phyloP scores from a whole-genome alignment of 2,888 invertebrate species.

The Ophioninae sp. region DNA sequence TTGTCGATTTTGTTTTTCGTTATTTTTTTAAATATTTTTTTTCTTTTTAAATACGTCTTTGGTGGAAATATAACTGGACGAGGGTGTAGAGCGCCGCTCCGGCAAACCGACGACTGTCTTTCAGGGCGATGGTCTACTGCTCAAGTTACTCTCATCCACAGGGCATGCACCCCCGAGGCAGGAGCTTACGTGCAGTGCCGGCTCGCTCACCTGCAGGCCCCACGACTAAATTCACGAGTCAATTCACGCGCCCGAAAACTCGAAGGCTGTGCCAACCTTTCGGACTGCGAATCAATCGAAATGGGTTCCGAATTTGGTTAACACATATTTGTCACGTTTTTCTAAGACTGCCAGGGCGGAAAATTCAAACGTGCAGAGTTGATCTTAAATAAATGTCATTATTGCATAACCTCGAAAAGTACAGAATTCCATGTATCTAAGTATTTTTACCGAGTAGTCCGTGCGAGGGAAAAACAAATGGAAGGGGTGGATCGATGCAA shows the following conservation, averaged over 20 bases:
- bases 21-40: slow-evolving; percentile 1
- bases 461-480: too few relatives aligned
- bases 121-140: slow-evolving; percentile 70
- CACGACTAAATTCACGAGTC: slow-evolving; percentile 1
- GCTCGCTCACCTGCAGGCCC: slow-evolving; percentile 56
- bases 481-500: too few relatives aligned
- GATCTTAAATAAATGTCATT: too few relatives aligned
- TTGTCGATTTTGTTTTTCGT: not conserved
- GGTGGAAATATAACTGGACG: slow-evolving; percentile 13
- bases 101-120: slow-evolving; percentile 64
- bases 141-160: slow-evolving; percentile 73
- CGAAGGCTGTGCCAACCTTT: not conserved
- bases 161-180: slow-evolving; percentile 77
- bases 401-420: too few relatives aligned
- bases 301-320: not conserved
- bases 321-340: not conserved
- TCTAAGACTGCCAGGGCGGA: too few relatives aligned
- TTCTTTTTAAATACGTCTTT: not conserved
- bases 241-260: not conserved
- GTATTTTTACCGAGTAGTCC: too few relatives aligned
- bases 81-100: slow-evolving; percentile 54
- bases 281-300: not conserved
- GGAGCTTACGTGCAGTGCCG: slow-evolving; percentile 75
- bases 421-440: too few relatives aligned
- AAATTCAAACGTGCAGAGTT: too few relatives aligned